These are phyloP conservation scores for Chauna torquata DNA, from an alignment of 2,113 vertebrate species.

Conservation along the genomic window DNA sequence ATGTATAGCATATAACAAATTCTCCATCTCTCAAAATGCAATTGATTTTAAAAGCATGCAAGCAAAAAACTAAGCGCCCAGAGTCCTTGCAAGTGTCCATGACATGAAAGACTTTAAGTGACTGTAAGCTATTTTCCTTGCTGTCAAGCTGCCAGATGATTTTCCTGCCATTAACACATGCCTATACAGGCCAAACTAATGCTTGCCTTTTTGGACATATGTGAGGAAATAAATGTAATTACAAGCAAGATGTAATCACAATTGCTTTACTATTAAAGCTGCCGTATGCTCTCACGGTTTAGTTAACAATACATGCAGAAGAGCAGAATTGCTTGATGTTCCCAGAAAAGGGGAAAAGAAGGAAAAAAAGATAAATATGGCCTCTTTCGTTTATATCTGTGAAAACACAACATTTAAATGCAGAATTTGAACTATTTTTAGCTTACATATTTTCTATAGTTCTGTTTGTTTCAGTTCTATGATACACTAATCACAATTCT, in stretches of 20 bases:
- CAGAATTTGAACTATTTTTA: not conserved
- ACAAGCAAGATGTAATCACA: conserved; percentile 76
- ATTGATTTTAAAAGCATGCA: conserved; percentile 70
- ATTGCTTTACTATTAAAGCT: conserved; percentile 71
- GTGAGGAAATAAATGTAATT: conserved; percentile 80
- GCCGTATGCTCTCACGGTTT: conserved; percentile 42
- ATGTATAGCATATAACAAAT: conserved; percentile 52
- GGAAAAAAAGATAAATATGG: conserved; percentile 53
- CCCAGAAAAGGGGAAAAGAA: conserved; percentile 32
- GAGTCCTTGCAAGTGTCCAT: conserved; percentile 57
- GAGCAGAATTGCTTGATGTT: conserved; percentile 48
- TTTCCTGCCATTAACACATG: conserved; percentile 66
- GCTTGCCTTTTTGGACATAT: conserved; percentile 70
- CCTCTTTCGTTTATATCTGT: conserved; percentile 73
- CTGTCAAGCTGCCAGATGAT: conserved; percentile 60
- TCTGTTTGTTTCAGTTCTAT: not conserved
- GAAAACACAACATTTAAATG: conserved; percentile 75
- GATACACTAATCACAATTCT: not conserved
- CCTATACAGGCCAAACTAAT: conserved; percentile 49
- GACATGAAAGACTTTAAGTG: conserved; percentile 68
- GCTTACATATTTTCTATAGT: too few species aligned
- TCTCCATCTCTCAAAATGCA: conserved; percentile 51
- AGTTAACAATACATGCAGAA: conserved; percentile 62
- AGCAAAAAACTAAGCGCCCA: conserved; percentile 50
- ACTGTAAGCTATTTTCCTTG: conserved; percentile 70